phyloP scores from a whole-genome alignment of 1,140 invertebrate genomes.

The Triops longicaudatus region DNA sequence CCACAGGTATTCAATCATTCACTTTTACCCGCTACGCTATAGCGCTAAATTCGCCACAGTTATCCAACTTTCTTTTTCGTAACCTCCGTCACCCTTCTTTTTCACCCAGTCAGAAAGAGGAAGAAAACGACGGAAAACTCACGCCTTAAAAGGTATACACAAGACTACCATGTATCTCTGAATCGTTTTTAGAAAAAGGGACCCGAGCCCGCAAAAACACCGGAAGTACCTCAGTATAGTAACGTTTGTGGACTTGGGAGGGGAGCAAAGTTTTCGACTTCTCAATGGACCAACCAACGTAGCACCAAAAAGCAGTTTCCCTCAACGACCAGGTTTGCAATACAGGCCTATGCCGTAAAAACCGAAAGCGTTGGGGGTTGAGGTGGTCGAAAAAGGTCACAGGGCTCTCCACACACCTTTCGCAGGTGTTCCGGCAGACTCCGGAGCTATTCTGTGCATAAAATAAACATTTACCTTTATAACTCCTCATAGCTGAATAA shows the following conservation, averaged over 20 bases:
- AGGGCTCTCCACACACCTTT: not conserved
- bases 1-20: conserved; percentile 12
- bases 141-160: not conserved
- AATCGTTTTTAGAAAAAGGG: too few relatives aligned
- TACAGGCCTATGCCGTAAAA: not conserved
- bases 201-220: not conserved
- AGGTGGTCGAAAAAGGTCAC: too few relatives aligned
- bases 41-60: conserved; percentile 1
- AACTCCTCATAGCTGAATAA: not conserved
- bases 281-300: not conserved
- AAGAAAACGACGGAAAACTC: not conserved
- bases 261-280: not conserved
- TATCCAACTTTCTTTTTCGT: not conserved
- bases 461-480: not conserved
- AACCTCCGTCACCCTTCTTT: too few relatives aligned
- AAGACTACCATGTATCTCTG: too few relatives aligned
- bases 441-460: not conserved
- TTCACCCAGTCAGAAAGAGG: not conserved
- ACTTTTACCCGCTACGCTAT: not conserved
- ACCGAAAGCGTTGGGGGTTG: not conserved
- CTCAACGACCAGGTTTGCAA: not conserved
- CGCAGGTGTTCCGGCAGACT: not conserved
- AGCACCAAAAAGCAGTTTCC: not conserved
- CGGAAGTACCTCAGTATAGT: not conserved
- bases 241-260: too few relatives aligned